Evolutionary conservation across 1,140 invertebrate species (phyloP).

Genomic region (Drosophila nigromelanica): DNA sequence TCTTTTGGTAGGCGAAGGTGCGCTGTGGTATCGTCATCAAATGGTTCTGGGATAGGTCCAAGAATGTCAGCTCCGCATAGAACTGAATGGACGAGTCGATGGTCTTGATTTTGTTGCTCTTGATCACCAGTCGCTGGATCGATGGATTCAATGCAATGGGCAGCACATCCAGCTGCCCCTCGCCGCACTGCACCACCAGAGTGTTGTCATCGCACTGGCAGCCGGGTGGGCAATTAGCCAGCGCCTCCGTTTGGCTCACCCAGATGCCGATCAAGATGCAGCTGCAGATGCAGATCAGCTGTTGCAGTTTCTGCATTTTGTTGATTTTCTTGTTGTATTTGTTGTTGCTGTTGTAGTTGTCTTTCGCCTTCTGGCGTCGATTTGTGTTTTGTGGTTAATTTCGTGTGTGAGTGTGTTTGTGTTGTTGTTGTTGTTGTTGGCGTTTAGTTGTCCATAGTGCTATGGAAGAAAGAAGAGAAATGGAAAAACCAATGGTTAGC

Average conservation of each 20-base stretch:
- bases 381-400: conserved; percentile 38
- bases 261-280: conserved; percentile 46
- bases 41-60: conserved; percentile 93
- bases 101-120: conserved; percentile 94
- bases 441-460: conserved; percentile 70
- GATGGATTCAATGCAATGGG: conserved; percentile 96
- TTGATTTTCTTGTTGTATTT: conserved; percentile 23
- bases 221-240: conserved; percentile 89
- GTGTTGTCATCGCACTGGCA: conserved; percentile 95
- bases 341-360: conserved; percentile 19
- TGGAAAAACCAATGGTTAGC: conserved; percentile 35
- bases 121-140: conserved; percentile 92
- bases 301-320: conserved; percentile 49
- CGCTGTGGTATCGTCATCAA: conserved; percentile 90
- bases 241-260: conserved; percentile 37
- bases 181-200: conserved; percentile 92
- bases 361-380: conserved; percentile 23
- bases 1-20: conserved; percentile 92
- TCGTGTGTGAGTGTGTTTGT: conserved; percentile 7
- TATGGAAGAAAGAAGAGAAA: conserved; percentile 43
- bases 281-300: conserved; percentile 52
- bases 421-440: conserved; percentile 17
- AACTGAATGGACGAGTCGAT: conserved; percentile 94
- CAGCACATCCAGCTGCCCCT: conserved; percentile 93
- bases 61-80: conserved; percentile 92